phyloP scores from a whole-genome alignment of 2,113 vertebrate genomes.

The Lamprotornis superbus region DNA sequence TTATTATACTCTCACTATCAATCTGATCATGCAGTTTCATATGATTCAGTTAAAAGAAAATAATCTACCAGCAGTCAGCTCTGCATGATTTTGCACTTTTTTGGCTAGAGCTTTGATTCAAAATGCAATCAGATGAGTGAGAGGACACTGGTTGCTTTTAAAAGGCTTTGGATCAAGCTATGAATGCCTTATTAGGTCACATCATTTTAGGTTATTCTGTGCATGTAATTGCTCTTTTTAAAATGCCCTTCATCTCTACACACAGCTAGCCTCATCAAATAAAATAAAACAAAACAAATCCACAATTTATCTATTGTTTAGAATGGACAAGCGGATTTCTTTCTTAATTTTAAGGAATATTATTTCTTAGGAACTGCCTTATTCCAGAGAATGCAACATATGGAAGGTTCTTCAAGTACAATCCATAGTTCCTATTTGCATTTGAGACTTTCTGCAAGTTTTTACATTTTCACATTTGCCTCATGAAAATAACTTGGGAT shows the following conservation, averaged over 20 bases:
- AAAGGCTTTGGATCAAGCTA: background rate
- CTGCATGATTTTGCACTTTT: background rate
- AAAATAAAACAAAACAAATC: background rate
- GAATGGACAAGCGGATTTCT: background rate
- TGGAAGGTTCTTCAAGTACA: background rate
- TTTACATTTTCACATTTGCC: conserved; percentile 36
- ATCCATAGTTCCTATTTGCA: background rate
- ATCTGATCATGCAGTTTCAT: background rate
- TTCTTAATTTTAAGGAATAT: background rate
- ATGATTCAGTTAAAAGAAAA: background rate
- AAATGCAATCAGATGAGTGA: background rate
- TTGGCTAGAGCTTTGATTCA: background rate
- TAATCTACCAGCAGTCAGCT: background rate
- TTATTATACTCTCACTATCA: background rate
- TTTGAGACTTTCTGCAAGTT: background rate
- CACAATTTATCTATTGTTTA: background rate
- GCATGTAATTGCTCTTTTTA: background rate
- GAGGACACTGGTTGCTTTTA: background rate
- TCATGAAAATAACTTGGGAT: conserved; percentile 41
- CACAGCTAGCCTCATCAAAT: background rate
- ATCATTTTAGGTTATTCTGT: background rate
- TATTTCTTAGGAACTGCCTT: background rate
- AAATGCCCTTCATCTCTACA: background rate
- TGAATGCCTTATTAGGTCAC: background rate
- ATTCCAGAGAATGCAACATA: background rate